Percentiles rank a stretch among this genome's conserved stretches.
Conservation (phyloP, 2,888 invertebrate genomes). For the Cantharis lateralis region DNA sequence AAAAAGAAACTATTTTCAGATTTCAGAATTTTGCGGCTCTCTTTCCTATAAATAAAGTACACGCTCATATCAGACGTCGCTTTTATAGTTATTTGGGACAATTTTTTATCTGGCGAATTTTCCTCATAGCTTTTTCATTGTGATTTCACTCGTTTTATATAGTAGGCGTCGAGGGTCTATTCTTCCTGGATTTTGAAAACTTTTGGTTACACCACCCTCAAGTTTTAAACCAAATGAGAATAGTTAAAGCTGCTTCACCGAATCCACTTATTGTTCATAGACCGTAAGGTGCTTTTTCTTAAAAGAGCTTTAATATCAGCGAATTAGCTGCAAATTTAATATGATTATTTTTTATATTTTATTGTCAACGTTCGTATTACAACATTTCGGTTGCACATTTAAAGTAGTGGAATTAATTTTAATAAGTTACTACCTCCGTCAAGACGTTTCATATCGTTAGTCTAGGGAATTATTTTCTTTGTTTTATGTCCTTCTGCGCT, state of each 20-base stretch:
- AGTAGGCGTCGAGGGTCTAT: conserved; percentile 27
- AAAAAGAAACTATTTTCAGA: conserved; percentile 29
- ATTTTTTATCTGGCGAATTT: conserved; percentile 34
- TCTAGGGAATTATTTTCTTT: conserved; percentile 11
- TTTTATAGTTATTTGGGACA: conserved; percentile 34
- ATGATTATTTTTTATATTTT: neutral
- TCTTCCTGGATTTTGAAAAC: conserved; percentile 26
- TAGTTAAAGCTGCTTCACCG: neutral
- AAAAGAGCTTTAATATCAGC: neutral
- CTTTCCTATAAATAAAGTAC: conserved; percentile 33
- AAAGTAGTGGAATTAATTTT: conserved; percentile 16
- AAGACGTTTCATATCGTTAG: conserved; percentile 14
- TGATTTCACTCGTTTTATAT: conserved; percentile 33
- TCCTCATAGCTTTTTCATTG: conserved; percentile 33
- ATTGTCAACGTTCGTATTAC: neutral
- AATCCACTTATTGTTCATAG: neutral
- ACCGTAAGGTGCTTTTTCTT: neutral
- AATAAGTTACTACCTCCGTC: neutral
- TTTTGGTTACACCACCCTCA: conserved; percentile 15
- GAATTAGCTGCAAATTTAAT: neutral
- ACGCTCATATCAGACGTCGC: conserved; percentile 32
- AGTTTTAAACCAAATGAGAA: conserved; percentile 1
- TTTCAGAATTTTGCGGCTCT: conserved; percentile 28
- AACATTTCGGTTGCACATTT: neutral
- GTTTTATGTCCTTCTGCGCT: conserved; percentile 16